Evolutionary conservation across 2,797 vertebrate species (phyloP), one percentile per base, ranked within the genome.

Genomic region (Malacoctenus gilli): DNA sequence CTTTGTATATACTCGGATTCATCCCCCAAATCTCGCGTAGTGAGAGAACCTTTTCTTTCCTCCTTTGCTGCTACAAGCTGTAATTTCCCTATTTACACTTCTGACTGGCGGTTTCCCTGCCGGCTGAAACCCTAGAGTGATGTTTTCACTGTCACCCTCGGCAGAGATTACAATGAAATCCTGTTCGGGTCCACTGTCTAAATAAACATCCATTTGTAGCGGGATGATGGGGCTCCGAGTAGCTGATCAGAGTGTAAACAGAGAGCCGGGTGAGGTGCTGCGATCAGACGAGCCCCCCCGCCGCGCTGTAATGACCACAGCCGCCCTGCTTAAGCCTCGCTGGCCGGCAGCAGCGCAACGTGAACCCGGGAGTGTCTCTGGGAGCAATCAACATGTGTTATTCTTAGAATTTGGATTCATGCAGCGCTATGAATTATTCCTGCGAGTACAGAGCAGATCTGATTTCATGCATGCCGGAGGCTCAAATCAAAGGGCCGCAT

Each of bases 391-490:
- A 67, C 84, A 81, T 77, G 84, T 57, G 83, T 79, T 81, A 79
- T 89, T 88, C 77, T 64, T 61, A 83, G 84, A 87, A 86, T 87
- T 66, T 72, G 28, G 72, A 83, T 75, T 85, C 74, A 68, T 61
- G 62, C 59, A n/a, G 76, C 64, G 44, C 20, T 83, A 73, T 80
- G 80, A 86, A 82, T 86, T 79, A 85, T 86, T 84, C 82, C 66
- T 57, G 55, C 2, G 25, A 72, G 64, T 43, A 2, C 83, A 87
- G 83, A 77, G 75, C 78, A 42, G 76, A 44, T 76, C 68, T 80
- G 77, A 85, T 88, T 88, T 88, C 81, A 89, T 74, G 80, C 72
- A 55, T 87, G 80, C 82, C 79, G 75, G 65, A 62, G 72, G 82
- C 59, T 69, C 36, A 47, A 39, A 75, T 72, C 57, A 65, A 70